Evolutionary conservation across 35 echinoderm and acorn worm species (phyloP), one percentile per base, ranked within the genome.

Genomic region (Apostichopus parvimensis): DNA sequence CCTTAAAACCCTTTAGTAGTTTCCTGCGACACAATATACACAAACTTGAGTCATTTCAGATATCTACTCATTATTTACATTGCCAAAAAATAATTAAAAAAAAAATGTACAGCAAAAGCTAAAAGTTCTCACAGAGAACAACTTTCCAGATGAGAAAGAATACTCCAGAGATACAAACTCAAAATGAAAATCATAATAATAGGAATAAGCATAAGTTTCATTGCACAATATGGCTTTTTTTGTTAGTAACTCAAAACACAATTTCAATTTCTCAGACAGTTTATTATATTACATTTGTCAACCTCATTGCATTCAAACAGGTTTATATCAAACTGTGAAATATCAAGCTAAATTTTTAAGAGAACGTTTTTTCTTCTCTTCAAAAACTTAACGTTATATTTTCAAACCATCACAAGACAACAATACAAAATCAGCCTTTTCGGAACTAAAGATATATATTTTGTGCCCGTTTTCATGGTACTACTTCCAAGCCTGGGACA

Each of bases 1-100:
- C 20, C 55, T 20, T n/a, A 53, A 21, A 20, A 14, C 21, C 21
- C 18, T 14, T 82, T 56, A 82, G n/a, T 12, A 17, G 7, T 34
- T 34, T 56, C 18, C 6, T 58, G 57, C 5, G n/a, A 84, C 56
- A 21, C 18, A 84, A 60, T 21, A 59, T 58, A 20, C 55, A 20
- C 5, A 11, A 56, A 58, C 6, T 59, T n/a, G 12, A 59, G 7
- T 17, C 5, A 58, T 59, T 58, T n/a, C 57, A 59, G 20, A 83
- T 6, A 58, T 84, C 17, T 11, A 54, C 52, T 82, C 55, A 17
- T 13, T 82, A 82, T 82, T 82, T 82, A 82, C 79, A 82, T 84
- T 84, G 81, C 81, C 34, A 45, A 45, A 3, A 45, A 45, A 4
- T n/a, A n/a, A n/a, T 28, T 28, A 45, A 45, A 45, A 45, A 45